Conservation (phyloP, 2,797 vertebrate genomes). For the Eremophila alpestris region DNA sequence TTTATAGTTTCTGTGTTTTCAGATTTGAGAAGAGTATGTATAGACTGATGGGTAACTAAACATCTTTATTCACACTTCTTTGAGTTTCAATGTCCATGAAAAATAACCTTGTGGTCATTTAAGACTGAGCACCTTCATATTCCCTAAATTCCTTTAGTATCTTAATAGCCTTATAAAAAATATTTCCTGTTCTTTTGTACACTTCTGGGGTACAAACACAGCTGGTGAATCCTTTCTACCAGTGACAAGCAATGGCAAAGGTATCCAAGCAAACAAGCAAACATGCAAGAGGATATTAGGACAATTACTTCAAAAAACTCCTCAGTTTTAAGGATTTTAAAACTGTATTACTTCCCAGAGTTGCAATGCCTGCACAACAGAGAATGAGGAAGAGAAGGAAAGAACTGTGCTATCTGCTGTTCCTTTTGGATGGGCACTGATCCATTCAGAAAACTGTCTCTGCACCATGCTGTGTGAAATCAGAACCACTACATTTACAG, state of each 20-base stretch:
- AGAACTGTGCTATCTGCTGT: neutral
- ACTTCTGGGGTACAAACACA: neutral
- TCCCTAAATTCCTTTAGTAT: neutral
- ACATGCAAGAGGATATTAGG: neutral
- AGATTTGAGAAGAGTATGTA: neutral
- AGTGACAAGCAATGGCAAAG: neutral
- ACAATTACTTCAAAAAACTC: neutral
- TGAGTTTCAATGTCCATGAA: neutral
- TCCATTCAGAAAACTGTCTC: neutral
- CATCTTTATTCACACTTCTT: neutral
- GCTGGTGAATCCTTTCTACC: neutral
- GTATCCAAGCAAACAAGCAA: neutral
- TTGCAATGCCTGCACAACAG: neutral
- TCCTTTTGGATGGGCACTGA: neutral
- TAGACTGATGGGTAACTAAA: neutral
- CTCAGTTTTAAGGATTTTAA: neutral
- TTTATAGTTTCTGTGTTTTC: neutral
- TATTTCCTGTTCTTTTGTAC: neutral
- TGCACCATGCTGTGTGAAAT: neutral
- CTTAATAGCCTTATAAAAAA: neutral
- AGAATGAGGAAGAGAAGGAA: neutral
- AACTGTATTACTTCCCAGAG: neutral
- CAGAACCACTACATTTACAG: neutral
- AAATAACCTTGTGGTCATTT: neutral
- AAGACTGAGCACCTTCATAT: neutral